Conservation (phyloP, 2,797 vertebrate genomes). For the Pogonophryne albipinna region DNA sequence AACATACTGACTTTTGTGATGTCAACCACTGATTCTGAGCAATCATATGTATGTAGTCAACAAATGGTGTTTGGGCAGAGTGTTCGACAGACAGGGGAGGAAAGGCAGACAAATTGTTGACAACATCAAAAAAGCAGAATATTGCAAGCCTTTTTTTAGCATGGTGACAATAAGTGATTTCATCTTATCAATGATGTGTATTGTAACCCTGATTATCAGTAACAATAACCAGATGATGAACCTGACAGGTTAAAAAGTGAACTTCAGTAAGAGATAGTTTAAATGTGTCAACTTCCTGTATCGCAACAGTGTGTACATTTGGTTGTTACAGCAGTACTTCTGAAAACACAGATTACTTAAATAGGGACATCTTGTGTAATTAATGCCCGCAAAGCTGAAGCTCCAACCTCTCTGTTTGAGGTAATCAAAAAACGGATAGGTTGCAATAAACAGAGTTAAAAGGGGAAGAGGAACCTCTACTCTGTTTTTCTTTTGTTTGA, state of each 20-base stretch:
- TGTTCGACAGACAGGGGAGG: too few relatives aligned
- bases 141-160: not conserved
- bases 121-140: not conserved
- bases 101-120: not conserved
- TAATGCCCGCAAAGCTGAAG: too few relatives aligned
- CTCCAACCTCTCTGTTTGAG: too few relatives aligned
- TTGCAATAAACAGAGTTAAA: not conserved
- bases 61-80: too few relatives aligned
- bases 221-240: not conserved
- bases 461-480: conserved; percentile 18
- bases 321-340: not conserved
- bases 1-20: too few relatives aligned
- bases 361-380: too few relatives aligned
- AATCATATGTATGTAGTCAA: too few relatives aligned
- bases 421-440: not conserved
- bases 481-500: too few relatives aligned
- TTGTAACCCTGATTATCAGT: not conserved
- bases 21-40: too few relatives aligned
- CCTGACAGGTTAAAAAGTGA: not conserved
- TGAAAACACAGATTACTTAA: not conserved
- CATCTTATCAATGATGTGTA: not conserved
- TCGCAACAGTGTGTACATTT: not conserved
- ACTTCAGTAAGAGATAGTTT: not conserved
- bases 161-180: not conserved
- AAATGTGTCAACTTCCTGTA: not conserved